Conservation (phyloP, 1,140 invertebrate genomes). For the Lepidurus apus region DNA sequence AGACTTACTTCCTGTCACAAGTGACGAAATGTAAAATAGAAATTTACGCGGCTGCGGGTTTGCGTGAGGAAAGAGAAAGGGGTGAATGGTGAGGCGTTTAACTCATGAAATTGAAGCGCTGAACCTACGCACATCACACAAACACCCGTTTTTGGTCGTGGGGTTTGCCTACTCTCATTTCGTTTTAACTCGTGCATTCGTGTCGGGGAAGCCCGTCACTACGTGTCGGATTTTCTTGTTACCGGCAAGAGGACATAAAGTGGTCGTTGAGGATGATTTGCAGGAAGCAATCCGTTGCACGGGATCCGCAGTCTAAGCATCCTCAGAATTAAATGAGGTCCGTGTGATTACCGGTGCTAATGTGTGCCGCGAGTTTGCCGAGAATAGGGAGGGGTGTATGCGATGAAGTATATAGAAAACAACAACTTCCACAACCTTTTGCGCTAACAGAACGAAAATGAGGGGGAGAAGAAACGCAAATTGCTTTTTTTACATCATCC, state of each 20-base stretch:
- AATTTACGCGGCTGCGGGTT: no score
- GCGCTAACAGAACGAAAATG: neutral
- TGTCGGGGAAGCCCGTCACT: neutral
- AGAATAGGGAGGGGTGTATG: neutral
- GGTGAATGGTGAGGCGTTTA: neutral
- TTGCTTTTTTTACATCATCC: conserved; percentile 6
- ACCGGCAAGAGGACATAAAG: neutral
- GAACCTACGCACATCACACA: neutral
- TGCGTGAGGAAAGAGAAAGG: neutral
- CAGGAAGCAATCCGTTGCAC: conserved; percentile 21
- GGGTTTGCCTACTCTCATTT: neutral
- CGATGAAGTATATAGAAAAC: neutral
- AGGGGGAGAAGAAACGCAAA: neutral
- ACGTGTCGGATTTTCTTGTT: conserved; percentile 18
- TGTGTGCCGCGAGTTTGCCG: neutral
- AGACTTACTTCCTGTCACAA: no score
- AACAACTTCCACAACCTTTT: neutral
- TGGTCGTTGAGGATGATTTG: conserved; percentile 18
- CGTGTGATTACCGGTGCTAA: conserved; percentile 6
- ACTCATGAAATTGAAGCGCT: neutral
- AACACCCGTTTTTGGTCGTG: neutral
- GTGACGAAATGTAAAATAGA: no score
- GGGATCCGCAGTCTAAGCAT: neutral
- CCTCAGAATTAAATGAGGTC: conserved; percentile 16
- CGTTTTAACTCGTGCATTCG: neutral